Conservation (phyloP, 2,113 vertebrate genomes). For the Lichenostomus cassidix region DNA sequence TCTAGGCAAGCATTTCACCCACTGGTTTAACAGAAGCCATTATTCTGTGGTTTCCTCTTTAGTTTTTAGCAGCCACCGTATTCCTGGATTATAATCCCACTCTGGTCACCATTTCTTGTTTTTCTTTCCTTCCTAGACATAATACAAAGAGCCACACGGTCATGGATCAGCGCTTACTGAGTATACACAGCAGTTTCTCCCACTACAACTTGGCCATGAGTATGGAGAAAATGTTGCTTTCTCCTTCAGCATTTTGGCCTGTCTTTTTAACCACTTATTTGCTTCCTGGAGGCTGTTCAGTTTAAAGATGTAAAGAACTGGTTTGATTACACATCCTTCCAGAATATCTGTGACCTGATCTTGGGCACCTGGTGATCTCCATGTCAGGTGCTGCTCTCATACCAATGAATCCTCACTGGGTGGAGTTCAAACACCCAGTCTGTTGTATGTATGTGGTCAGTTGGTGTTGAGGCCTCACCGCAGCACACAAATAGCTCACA, state of each 20-base stretch:
- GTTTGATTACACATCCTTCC: not conserved
- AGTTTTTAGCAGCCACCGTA: not conserved
- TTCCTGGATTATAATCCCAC: constrained; percentile 48
- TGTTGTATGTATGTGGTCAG: not conserved
- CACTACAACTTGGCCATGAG: not conserved
- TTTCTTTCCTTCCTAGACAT: constrained; percentile 29
- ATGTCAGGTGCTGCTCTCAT: not conserved
- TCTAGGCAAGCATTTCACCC: not conserved
- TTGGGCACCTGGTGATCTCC: not conserved
- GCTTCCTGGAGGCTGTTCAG: not conserved
- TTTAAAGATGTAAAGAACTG: not conserved
- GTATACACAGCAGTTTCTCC: constrained; percentile 13
- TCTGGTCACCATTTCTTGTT: constrained; percentile 26
- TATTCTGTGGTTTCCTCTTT: constrained; percentile 21
- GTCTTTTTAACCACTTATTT: constrained; percentile 18
- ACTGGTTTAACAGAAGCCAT: constrained; percentile 3
- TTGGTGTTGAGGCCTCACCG: not conserved
- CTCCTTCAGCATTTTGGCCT: not conserved
- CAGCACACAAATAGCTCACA: constrained; percentile 22
- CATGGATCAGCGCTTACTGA: not conserved
- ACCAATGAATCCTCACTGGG: not conserved
- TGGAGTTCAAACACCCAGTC: not conserved
- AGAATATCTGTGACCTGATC: constrained; percentile 2
- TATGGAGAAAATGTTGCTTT: not conserved
- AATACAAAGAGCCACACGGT: not conserved